These are phyloP conservation scores for Hypotaenidia philippensis DNA, from an alignment of 2,797 vertebrate genomes.

Conservation along the genomic window DNA sequence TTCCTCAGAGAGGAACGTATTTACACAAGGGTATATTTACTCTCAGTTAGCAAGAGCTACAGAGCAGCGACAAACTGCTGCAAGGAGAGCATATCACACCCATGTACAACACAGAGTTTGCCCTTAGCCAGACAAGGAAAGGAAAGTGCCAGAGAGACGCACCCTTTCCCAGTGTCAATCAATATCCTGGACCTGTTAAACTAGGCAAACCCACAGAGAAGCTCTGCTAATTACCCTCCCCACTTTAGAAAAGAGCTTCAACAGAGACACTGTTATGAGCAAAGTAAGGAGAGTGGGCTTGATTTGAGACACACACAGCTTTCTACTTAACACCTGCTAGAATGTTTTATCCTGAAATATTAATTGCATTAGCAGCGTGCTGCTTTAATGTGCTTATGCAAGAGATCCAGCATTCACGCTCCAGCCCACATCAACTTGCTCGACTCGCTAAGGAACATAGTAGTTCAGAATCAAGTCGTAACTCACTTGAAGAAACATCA, in stretches of 20 bases:
- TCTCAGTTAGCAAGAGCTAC: neutral
- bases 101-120: neutral
- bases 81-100: neutral
- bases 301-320: neutral
- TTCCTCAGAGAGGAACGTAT: neutral
- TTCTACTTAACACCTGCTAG: neutral
- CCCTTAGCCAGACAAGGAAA: conserved; percentile 53
- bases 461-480: neutral
- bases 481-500: neutral
- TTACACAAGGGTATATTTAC: neutral
- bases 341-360: neutral
- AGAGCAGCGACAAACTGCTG: neutral
- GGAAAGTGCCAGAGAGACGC: conserved; percentile 43
- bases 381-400: conserved; percentile 31
- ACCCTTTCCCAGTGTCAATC: conserved; percentile 51
- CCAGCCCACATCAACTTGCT: conserved; percentile 55
- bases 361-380: conserved; percentile 12
- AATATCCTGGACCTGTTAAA: conserved; percentile 40
- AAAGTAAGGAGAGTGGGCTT: neutral
- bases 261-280: neutral
- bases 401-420: conserved; percentile 28
- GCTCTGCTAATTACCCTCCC: neutral
- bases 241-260: neutral
- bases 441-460: conserved; percentile 24
- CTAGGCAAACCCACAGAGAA: conserved; percentile 46